Evolutionary conservation across 2,113 vertebrate species (phyloP), one percentile per base, ranked within the genome.

Genomic region (Hippocampus abdominalis): DNA sequence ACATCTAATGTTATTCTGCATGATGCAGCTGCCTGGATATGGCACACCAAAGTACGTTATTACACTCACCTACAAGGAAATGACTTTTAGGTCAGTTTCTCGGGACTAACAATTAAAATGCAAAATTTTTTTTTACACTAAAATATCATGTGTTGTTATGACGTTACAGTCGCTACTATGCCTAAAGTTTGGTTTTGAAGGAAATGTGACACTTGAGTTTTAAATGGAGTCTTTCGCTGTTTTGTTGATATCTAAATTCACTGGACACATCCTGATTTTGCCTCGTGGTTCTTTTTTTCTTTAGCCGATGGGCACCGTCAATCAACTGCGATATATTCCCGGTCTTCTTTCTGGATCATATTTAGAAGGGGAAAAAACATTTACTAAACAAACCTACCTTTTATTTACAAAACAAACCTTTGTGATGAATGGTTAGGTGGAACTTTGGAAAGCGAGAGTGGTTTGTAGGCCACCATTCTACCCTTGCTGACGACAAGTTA

Each of bases 401-500:
- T 20, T 29, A 60, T 16, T 16, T 32, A 32, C 20, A 39, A 46
- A 27, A 8, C 1, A 8, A 46, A 64, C 21, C 36, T 15, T 61
- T 1, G 18, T 27, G 42, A 69, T 2, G 21, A 66, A 66, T 10
- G 25, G 23, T 1, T 1, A 10, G 10, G 53, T 57, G 66, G 46
- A 63, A 10, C 56, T 39, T 32, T 76, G 69, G 70, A 66, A 83
- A 32, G 39, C 23, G 49, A 65, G 21, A 56, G 5, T 23, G 23
- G 1, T 49, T 60, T 48, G 64, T 44, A 12, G 29, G 51, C 25
- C 69, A 13, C 69, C 49, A 42, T 73, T 71, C 60, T 64, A 53
- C n/a, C 39, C 66, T 65, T 61, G n/a, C 79, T 81, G 86, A 84
- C 40, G 78, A 87, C 77, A 86, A 72, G 74, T 80, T 88, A 79